Evolutionary conservation across 2,113 vertebrate genomes (phyloP).

Genomic region (Oenanthe melanoleuca): DNA sequence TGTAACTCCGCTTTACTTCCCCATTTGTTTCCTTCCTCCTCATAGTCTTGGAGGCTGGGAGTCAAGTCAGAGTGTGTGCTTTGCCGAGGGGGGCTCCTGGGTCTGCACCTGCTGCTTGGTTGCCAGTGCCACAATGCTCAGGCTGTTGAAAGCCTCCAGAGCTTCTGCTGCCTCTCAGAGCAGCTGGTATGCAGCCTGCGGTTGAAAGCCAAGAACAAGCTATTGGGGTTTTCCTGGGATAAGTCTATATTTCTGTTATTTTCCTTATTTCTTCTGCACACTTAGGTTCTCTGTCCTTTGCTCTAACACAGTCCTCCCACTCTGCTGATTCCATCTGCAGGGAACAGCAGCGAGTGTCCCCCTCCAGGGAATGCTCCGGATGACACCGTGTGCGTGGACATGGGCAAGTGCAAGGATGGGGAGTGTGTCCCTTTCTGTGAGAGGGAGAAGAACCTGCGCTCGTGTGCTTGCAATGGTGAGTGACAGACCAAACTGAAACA

Average conservation of each 20-base stretch:
- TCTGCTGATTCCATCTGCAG: slow-evolving; percentile 51
- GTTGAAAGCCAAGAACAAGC: not conserved
- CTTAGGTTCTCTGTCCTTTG: not conserved
- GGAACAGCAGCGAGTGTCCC: slow-evolving; percentile 90
- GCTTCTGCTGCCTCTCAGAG: not conserved
- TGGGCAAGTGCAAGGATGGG: slow-evolving; percentile 85
- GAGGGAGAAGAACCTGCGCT: slow-evolving; percentile 79
- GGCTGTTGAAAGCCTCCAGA: not conserved
- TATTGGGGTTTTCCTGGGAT: not conserved
- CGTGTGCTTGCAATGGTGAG: slow-evolving; percentile 93
- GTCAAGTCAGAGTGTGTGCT: not conserved
- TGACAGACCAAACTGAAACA: accelerated
- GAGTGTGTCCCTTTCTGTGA: slow-evolving; percentile 94
- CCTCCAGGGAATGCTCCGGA: slow-evolving; percentile 84
- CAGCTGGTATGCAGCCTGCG: not conserved
- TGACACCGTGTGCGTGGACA: slow-evolving; percentile 87
- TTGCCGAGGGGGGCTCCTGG: not conserved
- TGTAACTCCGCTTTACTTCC: not conserved
- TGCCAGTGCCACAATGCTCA: not conserved
- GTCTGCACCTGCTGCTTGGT: not conserved
- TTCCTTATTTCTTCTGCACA: not conserved
- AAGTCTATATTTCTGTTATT: not conserved
- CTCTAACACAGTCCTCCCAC: not conserved
- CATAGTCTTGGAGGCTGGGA: not conserved
- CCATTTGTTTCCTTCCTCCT: not conserved